Evolutionary conservation across 2,113 vertebrate species (phyloP), one percentile per base, ranked within the genome.

Genomic region (Macrotis lagotis): DNA sequence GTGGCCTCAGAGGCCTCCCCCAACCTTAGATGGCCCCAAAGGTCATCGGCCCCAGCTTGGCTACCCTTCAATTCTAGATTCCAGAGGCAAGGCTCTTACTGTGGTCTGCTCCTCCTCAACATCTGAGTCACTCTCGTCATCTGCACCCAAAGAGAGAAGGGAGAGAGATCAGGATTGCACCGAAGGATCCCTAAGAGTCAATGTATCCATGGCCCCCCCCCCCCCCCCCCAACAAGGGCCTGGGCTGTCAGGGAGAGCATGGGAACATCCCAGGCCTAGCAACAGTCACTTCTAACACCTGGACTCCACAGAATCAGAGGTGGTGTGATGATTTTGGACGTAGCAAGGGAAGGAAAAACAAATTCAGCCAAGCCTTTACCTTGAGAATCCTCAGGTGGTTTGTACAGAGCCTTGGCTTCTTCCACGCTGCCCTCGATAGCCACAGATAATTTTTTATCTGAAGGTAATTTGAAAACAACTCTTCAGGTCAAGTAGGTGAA

Each of bases 121-220:
- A 1, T 99, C 99, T 0, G 99, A 99, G 97, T 99, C 99, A 0
- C 99, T 99, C 97, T 99, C 99, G 0, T 99, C 99, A 97, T 99
- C 99, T 99, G 98, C 0, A 48, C 16, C 2, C 89, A 97, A 74
- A 97, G 48, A 97, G 49, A 96, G 48, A 50, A 48, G 0, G 0
- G 0, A 49, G 66, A 28, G n/a, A 22, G 92, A 25, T 0, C 0
- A 53, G 88, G 19, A 8, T 48, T 47, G 2, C 31, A 47, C 44
- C 51, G 5, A 24, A 24, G 25, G 50, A 49, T 53, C 31, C 53
- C 25, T 1, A 4, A 25, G 66, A 25, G 0, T 0, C 0, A 48
- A 14, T 50, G 90, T n/a, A n/a, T n/a, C n/a, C n/a, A n/a, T n/a
- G 83, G 22, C 50, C 24, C 48, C 3, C 0, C 50, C 48, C 37